Percentiles rank a stretch among this genome's conserved stretches.
Conservation (phyloP, 2,888 invertebrate genomes). For the Nomada fabriciana region DNA sequence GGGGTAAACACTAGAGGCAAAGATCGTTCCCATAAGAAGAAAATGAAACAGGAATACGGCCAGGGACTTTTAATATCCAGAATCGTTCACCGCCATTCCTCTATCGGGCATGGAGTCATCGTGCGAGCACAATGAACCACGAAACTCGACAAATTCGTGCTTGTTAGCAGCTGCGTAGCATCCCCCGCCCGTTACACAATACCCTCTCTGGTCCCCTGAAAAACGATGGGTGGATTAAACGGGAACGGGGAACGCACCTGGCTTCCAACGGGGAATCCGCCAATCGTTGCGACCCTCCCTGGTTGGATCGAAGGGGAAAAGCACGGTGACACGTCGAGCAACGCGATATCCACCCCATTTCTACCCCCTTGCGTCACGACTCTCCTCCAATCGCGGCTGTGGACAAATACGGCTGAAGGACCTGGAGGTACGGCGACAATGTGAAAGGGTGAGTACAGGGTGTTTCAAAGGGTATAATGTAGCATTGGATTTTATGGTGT, state of each 20-base stretch:
- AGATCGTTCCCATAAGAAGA: background rate
- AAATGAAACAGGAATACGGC: slow-evolving; percentile 37
- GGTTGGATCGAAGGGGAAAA: slow-evolving; percentile 31
- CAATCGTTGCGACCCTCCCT: slow-evolving; percentile 73
- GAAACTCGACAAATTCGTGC: slow-evolving; percentile 73
- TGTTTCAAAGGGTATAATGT: background rate
- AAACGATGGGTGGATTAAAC: slow-evolving; percentile 83
- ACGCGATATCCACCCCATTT: slow-evolving; percentile 43
- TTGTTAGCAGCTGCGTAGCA: slow-evolving; percentile 83
- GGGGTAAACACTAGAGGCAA: no score
- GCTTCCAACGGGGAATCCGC: slow-evolving; percentile 75
- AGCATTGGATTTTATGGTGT: background rate
- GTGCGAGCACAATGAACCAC: slow-evolving; percentile 32
- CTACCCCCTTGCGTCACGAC: slow-evolving; percentile 9
- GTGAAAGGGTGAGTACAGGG: background rate
- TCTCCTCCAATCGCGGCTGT: slow-evolving; percentile 50
- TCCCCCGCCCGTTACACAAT: slow-evolving; percentile 83
- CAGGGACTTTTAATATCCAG: slow-evolving; percentile 56
- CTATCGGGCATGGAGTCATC: slow-evolving; percentile 55
- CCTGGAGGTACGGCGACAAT: background rate
- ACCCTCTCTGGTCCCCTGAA: slow-evolving; percentile 72
- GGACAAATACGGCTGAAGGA: slow-evolving; percentile 5
- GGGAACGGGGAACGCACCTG: slow-evolving; percentile 80
- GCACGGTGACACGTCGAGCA: slow-evolving; percentile 58
- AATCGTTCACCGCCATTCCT: slow-evolving; percentile 69